phyloP scores from a whole-genome alignment of 2,888 invertebrate genomes.

The Lamproptera curius region DNA sequence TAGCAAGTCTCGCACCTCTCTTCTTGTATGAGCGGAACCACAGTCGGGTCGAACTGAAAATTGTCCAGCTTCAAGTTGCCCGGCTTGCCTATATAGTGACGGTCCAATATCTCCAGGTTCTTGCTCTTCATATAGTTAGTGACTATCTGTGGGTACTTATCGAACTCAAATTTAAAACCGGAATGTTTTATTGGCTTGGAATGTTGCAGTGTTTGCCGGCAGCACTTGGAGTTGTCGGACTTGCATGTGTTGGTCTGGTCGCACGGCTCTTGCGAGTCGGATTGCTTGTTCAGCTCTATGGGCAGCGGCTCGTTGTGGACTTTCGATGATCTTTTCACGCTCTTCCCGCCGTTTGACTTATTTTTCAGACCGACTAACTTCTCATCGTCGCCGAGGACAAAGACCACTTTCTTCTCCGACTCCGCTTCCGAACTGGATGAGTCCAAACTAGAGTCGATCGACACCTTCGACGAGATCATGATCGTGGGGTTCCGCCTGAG shows the following conservation, averaged over 20 bases:
- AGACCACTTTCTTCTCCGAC: constrained; percentile 76
- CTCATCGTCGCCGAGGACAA: constrained; percentile 85
- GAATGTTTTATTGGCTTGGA: constrained; percentile 81
- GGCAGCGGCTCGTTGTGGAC: constrained; percentile 41
- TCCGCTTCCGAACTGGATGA: constrained; percentile 46
- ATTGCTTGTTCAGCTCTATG: constrained; percentile 32
- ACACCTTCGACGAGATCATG: constrained; percentile 46
- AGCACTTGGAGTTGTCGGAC: constrained; percentile 61
- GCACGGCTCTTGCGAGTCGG: constrained; percentile 39
- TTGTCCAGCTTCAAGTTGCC: constrained; percentile 74
- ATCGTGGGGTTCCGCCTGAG: constrained; percentile 54
- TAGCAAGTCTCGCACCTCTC: constrained; percentile 75
- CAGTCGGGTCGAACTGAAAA: constrained; percentile 70
- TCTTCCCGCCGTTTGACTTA: constrained; percentile 59
- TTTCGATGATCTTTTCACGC: constrained; percentile 64
- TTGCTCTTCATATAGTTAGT: constrained; percentile 87
- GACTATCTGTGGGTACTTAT: constrained; percentile 85
- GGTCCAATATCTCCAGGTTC: constrained; percentile 81
- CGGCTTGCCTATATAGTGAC: constrained; percentile 77
- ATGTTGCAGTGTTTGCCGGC: constrained; percentile 74
- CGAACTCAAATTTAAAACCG: constrained; percentile 85
- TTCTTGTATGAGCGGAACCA: constrained; percentile 64
- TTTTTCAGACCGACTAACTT: constrained; percentile 81
- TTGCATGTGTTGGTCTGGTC: constrained; percentile 34
- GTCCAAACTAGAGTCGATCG: constrained; percentile 57